Base-by-base conservation (phyloP, 2,113 vertebrate genomes). In the Pelecanus crispus region DNA sequence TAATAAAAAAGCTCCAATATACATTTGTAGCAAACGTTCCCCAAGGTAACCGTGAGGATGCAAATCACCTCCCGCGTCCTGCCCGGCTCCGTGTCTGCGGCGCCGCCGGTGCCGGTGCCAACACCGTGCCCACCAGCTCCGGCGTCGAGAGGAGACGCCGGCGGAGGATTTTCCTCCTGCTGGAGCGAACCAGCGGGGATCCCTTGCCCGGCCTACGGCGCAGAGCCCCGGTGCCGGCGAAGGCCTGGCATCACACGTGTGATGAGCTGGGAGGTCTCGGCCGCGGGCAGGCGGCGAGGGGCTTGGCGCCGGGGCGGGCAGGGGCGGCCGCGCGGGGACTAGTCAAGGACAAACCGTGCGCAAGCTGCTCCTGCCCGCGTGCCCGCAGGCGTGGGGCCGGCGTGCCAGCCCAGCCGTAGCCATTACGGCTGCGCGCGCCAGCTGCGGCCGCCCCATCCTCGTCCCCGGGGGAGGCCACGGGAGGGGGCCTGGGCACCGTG, bases 1-100 rank as follows among this genome's bases (percentile, higher is more conserved):
- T 98, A 98, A 98, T 98, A 93, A 94, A 87, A 97, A 97, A 97
- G 94, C 97, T 95, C 98, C 95, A 34, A 96, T 58, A 88, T 83
- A 88, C 65, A 40, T 97, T 97, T 71, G 40, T 75, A 95, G 92
- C 68, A 94, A 98, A 97, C 2, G 66, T 44, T 97, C 98, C 98
- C 98, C 78, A 32, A 97, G 97, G 98, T 96, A 93, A 90, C 7
- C 1, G 55, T 10, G 67, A 31, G 81, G 82, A 65, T 70, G 92
- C 40, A 31, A 71, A 85, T 70, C 61, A 32, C 78, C 61, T n/a
- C 74, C 53, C 4, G 29, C 11, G 55, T 34, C 71, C 75, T 53
- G 49, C 79, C 68, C 4, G 8, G 34, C 8, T 6, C 32, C 12
- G 13, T 4, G 2, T 7, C 24, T 12, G 1, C 6, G 29, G 55